Evolutionary conservation across 2,113 vertebrate genomes (phyloP).

Genomic region (Benitochromis conjunctus): DNA sequence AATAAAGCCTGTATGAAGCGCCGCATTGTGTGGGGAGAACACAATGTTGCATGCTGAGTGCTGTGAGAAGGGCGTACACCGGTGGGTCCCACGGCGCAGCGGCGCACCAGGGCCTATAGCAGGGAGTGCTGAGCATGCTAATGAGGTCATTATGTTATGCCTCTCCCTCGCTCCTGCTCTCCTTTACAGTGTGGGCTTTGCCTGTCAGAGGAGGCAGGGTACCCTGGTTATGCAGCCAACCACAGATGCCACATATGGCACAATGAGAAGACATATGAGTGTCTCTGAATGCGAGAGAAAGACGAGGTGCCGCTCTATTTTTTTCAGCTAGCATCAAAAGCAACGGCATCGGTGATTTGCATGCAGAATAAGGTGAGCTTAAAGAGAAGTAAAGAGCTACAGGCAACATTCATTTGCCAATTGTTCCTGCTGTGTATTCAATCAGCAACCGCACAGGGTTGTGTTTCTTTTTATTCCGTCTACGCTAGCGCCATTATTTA

Average conservation of each 20-base stretch:
- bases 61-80: constrained; percentile 76
- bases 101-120: constrained; percentile 71
- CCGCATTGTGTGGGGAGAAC: constrained; percentile 71
- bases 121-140: constrained; percentile 75
- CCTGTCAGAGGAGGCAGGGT: constrained; percentile 59
- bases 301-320: constrained; percentile 45
- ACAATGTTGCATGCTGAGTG: constrained; percentile 74
- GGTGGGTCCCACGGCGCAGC: constrained; percentile 76
- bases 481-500: constrained; percentile 51
- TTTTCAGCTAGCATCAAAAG: constrained; percentile 56
- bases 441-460: constrained; percentile 25
- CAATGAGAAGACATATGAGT: constrained; percentile 62
- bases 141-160: constrained; percentile 79
- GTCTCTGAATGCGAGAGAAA: constrained; percentile 32
- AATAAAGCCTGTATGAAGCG: constrained; percentile 72
- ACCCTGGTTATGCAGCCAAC: constrained; percentile 56
- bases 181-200: constrained; percentile 73
- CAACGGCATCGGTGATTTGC: constrained; percentile 34
- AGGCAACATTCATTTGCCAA: constrained; percentile 53
- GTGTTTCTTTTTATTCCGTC: constrained; percentile 1
- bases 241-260: constrained; percentile 78
- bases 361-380: constrained; percentile 58
- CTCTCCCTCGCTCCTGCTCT: constrained; percentile 57
- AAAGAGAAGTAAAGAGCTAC: constrained; percentile 27
- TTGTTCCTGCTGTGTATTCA: constrained; percentile 59